Conservation (phyloP, 2,888 invertebrate genomes). For the Nebria brevicollis region DNA sequence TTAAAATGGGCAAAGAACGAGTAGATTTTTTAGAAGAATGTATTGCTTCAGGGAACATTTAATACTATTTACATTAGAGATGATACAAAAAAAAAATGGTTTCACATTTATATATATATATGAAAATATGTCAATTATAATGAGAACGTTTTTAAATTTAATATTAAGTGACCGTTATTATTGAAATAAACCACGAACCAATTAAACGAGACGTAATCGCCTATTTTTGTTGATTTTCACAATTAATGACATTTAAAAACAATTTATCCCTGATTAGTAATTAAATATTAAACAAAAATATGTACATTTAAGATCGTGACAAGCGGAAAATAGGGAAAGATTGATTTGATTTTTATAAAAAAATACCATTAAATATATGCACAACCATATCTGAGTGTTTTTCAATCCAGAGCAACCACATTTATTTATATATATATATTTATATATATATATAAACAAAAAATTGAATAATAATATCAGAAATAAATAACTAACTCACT, state of each 20-base stretch:
- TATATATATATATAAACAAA: conserved; percentile 26
- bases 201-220: not conserved
- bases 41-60: conserved; percentile 45
- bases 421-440: conserved; percentile 17
- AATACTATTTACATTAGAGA: conserved; percentile 38
- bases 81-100: conserved; percentile 31
- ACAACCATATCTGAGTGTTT: conserved; percentile 47
- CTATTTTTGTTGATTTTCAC: not conserved
- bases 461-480: not conserved
- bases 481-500: not conserved
- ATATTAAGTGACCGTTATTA: not conserved
- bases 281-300: conserved; percentile 47
- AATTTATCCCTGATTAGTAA: conserved; percentile 1
- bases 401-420: conserved; percentile 39
- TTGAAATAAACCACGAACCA: not conserved
- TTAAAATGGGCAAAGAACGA: not conserved
- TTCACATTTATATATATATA: not conserved
- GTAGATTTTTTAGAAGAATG: conserved; percentile 34
- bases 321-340: conserved; percentile 35
- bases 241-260: not conserved
- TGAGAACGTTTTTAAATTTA: not conserved
- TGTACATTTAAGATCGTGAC: conserved; percentile 36
- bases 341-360: conserved; percentile 42
- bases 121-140: not conserved
- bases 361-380: conserved; percentile 45